Evolutionary conservation across 2,888 invertebrate genomes (phyloP).

Genomic region (Eupelmus urozonus): DNA sequence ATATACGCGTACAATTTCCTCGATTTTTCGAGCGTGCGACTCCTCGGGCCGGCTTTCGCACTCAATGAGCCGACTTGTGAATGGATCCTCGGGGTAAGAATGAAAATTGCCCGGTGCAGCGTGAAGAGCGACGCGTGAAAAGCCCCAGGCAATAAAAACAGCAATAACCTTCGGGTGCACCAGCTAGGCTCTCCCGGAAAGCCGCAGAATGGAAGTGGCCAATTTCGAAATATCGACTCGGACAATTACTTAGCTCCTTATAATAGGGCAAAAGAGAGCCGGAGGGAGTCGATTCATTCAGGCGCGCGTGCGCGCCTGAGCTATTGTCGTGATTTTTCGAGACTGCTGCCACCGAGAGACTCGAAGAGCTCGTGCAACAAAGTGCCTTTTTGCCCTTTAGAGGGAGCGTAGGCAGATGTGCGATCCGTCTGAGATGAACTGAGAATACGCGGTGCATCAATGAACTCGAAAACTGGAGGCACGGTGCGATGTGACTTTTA

Average conservation of each 20-base stretch:
- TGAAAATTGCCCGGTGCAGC: slow-evolving; percentile 47
- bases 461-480: slow-evolving; percentile 73
- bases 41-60: background rate
- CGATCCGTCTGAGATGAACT: slow-evolving; percentile 73
- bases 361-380: slow-evolving; percentile 59
- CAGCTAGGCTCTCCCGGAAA: slow-evolving; percentile 62
- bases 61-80: background rate
- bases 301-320: too few relatives aligned
- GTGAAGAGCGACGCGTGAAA: slow-evolving; percentile 50
- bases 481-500: slow-evolving; percentile 55
- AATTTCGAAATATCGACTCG: slow-evolving; percentile 67
- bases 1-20: slow-evolving; percentile 3
- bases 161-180: slow-evolving; percentile 69
- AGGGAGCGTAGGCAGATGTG: slow-evolving; percentile 67
- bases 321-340: slow-evolving; percentile 57
- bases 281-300: slow-evolving; percentile 67
- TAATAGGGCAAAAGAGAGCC: slow-evolving; percentile 68
- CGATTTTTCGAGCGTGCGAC: slow-evolving; percentile 38
- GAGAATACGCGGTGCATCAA: slow-evolving; percentile 71
- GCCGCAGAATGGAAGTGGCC: slow-evolving; percentile 71
- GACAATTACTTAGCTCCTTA: slow-evolving; percentile 76
- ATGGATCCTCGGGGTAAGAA: slow-evolving; percentile 23
- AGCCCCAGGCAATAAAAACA: slow-evolving; percentile 71
- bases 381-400: slow-evolving; percentile 61
- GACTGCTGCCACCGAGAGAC: slow-evolving; percentile 43